Percentiles rank a stretch among this genome's conserved stretches.
Conservation (phyloP, 2,888 invertebrate genomes). For the Seladonia tumulorum region DNA sequence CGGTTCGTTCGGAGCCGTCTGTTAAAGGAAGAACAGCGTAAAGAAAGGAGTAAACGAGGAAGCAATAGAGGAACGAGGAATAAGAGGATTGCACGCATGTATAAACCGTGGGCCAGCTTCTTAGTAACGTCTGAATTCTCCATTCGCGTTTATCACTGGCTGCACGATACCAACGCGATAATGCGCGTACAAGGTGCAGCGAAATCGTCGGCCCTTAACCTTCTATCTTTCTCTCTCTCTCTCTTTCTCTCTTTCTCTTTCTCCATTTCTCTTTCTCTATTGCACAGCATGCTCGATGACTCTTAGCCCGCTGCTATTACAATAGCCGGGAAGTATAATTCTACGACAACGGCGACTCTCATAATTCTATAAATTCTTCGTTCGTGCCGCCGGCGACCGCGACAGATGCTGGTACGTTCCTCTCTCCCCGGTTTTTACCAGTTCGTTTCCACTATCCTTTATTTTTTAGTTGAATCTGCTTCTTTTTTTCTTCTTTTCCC, state of each 20-base stretch:
- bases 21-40: conserved; percentile 8
- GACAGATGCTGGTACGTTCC: neutral
- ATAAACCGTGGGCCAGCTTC: conserved; percentile 49
- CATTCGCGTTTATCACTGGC: conserved; percentile 70
- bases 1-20: conserved; percentile 24
- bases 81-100: conserved; percentile 49
- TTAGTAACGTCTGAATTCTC: conserved; percentile 78
- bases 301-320: conserved; percentile 24
- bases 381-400: neutral
- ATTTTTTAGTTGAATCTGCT: no score
- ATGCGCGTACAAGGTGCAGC: conserved; percentile 61
- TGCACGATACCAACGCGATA: conserved; percentile 67
- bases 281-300: conserved; percentile 6
- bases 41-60: conserved; percentile 42
- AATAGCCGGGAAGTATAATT: conserved; percentile 55
- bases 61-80: conserved; percentile 43
- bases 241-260: neutral
- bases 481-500: neutral
- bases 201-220: conserved; percentile 68
- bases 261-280: neutral
- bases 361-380: conserved; percentile 40
- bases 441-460: neutral
- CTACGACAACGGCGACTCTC: conserved; percentile 50
- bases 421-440: neutral
- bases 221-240: conserved; percentile 6